Base-by-base conservation (phyloP, 2,888 invertebrate genomes). In the Chrysolina oricalcia region DNA sequence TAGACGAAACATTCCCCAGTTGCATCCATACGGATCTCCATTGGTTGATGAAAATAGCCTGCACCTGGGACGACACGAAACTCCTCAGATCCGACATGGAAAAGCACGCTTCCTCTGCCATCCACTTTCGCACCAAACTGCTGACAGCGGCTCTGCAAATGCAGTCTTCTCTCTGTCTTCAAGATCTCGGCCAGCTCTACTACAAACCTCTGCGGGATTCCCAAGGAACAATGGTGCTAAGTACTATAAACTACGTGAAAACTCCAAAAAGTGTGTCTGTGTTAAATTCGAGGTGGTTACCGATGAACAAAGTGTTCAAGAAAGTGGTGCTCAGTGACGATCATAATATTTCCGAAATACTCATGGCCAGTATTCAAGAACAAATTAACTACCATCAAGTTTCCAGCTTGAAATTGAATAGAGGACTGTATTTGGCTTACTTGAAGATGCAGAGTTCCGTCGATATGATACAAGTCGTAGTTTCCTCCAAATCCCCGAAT, bases 51-150 rank as follows among this genome's bases (percentile, higher is more conserved):
- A 84, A 86, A 46, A 94, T 98, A 48, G 96, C 98, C 0, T 97
- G 98, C 87, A 95, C 97, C 0, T 99, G 99, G 99, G 97, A 98
- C 83, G 98, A 98, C 86, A 96, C 97, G 9, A 98, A 97, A 86
- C 92, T 94, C 2, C 90, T 98, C 1, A 92, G 96, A n/a, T 93
- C 95, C 27, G 98, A 98, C 86, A 97, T 98, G 96, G 98, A 98
- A 87, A 96, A 97, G 85, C 96, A 96, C 87, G 93, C 96, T 1
- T 96, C 95, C 15, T 97, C 97, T 0, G 96, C 97, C 1, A 94
- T 95, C 50, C 97, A 97, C 88, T 97, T 98, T 88, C 92, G 98
- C 74, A 94, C 96, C 81, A 98, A 98, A 89, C 91, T 99, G 3
- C 91, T 99, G 0, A 95, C 97, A 67, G 98, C 98, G 0, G 96